Evolutionary conservation across 2,113 vertebrate genomes (phyloP), one percentile per base, ranked within the genome.

Genomic region (Atractosteus spatula): DNA sequence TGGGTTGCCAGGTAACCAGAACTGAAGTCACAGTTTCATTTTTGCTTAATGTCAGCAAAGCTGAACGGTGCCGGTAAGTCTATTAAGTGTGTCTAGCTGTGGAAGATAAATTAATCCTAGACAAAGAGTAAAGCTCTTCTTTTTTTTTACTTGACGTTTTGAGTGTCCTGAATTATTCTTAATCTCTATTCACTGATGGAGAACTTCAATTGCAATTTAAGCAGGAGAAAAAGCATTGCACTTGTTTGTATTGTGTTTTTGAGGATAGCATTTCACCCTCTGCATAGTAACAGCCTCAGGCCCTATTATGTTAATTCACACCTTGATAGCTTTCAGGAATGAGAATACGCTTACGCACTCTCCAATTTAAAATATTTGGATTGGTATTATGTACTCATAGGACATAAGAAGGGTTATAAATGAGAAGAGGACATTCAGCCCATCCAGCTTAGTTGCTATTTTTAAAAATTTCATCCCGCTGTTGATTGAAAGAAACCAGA

Each of bases 181-280:
- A 43, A 66, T 59, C 43, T 59, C 42, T 61, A 12, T 41, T 45
- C 55, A 47, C 55, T 44, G 43, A 55, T 44, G 11, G 41, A 66
- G 45, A 54, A n/a, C 45, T 55, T 10, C 71, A 64, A 80, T 75
- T 68, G 68, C 56, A 67, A 67, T 74, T 70, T 63, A 43, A 74
- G 56, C 51, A 79, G 69, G 66, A 51, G 66, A 75, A 56, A 67
- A 68, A 44, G 6, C 12, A 76, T 57, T 67, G 73, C 68, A 62
- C 68, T 55, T 17, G 3, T 1, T 17, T 70, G 14, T 11, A 29
- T 47, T 47, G 10, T 55, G 59, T 2, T 47, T 54, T 3, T 42
- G 1, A 14, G 65, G 51, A 43, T 17, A 56, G 66, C 54, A 16
- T 45, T 3, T 0, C 68, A 7, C 51, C 42, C 68, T 42, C 68